Percentiles rank a stretch among this genome's conserved stretches.
Conservation (phyloP, 2,797 vertebrate genomes). For the Siniperca undulata region DNA sequence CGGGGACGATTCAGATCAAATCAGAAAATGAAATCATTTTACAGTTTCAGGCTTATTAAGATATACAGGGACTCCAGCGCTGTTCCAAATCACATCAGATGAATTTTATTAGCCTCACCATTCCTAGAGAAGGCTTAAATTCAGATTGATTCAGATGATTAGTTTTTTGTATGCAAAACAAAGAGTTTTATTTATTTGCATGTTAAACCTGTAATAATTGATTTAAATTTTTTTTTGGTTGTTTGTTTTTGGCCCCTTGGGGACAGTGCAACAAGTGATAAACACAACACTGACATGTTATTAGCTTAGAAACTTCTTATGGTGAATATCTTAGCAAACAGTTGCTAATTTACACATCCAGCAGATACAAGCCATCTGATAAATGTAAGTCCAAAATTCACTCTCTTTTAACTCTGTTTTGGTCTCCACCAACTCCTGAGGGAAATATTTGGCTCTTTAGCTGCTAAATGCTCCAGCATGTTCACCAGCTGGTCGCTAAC, state of each 20-base stretch:
- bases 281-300: background rate
- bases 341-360: background rate
- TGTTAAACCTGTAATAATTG: background rate
- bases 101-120: constrained; percentile 41
- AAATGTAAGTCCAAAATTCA: background rate
- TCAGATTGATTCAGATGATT: background rate
- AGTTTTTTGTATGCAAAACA: constrained; percentile 6
- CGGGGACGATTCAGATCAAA: constrained; percentile 51
- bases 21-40: constrained; percentile 68
- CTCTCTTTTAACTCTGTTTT: background rate
- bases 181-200: background rate
- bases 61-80: constrained; percentile 35
- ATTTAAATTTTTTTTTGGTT: background rate
- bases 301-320: background rate
- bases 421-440: background rate
- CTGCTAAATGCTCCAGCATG: background rate
- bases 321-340: background rate
- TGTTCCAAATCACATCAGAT: constrained; percentile 40
- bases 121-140: background rate
- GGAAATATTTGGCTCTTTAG: background rate
- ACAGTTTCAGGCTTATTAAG: constrained; percentile 54
- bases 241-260: background rate
- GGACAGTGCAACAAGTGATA: background rate
- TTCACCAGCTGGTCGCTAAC: background rate
- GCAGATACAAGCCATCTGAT: background rate